These are phyloP conservation scores for Asarcornis scutulata DNA, from an alignment of 2,113 vertebrate species.

Conservation along the genomic window DNA sequence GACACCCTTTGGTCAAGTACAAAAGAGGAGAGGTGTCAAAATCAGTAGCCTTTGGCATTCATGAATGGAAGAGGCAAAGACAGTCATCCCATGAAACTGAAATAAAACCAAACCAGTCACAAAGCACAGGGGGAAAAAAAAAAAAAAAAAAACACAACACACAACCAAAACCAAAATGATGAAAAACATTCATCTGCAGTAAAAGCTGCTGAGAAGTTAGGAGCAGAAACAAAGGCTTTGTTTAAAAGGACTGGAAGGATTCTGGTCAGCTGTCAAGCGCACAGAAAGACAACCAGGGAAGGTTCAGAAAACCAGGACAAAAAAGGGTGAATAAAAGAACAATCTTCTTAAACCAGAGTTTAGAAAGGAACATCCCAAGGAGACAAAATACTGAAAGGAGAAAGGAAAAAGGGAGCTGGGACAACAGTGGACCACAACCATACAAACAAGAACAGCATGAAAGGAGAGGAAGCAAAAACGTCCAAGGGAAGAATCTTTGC, in stretches of 20 bases:
- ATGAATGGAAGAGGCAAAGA: background rate
- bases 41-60: background rate
- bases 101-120: background rate
- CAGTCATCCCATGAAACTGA: background rate
- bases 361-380: background rate
- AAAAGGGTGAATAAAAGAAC: background rate
- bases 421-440: background rate
- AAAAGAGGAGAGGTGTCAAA: background rate
- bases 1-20: background rate
- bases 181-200: background rate
- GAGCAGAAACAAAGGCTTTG: background rate
- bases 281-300: background rate
- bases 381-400: background rate
- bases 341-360: background rate
- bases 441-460: background rate
- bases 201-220: background rate
- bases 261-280: background rate
- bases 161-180: background rate
- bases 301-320: background rate
- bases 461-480: background rate
- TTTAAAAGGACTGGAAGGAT: background rate
- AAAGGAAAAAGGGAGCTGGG: background rate
- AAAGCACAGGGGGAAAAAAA: background rate
- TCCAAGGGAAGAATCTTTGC: background rate
- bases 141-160: background rate